Evolutionary conservation across 1,140 invertebrate species (phyloP).

Genomic region (Calycopis cecrops): DNA sequence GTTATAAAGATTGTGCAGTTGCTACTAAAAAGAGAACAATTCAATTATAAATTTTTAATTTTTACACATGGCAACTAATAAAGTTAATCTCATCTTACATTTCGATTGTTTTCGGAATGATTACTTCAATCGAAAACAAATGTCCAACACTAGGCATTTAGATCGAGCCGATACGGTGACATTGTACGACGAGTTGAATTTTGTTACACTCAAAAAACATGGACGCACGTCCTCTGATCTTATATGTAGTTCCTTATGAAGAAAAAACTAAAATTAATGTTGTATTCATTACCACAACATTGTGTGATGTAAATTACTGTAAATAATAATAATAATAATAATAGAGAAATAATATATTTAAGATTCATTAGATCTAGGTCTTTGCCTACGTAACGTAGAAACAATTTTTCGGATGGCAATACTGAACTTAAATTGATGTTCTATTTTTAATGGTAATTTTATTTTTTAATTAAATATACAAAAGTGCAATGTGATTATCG

Average conservation of each 20-base stretch:
- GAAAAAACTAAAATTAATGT: conserved; percentile 30
- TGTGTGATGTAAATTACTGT: conserved; percentile 70
- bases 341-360: conserved; percentile 42
- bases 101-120: neutral
- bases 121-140: neutral
- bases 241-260: conserved; percentile 40
- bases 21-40: neutral
- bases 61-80: neutral
- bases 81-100: neutral
- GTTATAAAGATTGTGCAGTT: too few relatives aligned
- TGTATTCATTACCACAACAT: conserved; percentile 37
- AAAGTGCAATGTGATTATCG: conserved; percentile 38
- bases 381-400: conserved; percentile 25
- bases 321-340: conserved; percentile 54
- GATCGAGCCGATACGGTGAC: neutral
- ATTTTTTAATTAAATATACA: conserved; percentile 19
- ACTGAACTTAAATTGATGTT: conserved; percentile 32
- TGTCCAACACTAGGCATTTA: conserved; percentile 6
- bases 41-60: neutral
- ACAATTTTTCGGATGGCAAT: conserved; percentile 30
- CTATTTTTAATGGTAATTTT: conserved; percentile 28
- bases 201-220: neutral
- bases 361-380: conserved; percentile 42
- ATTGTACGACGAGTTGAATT: neutral
- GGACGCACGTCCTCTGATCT: conserved; percentile 21